Evolutionary conservation across 2,888 invertebrate species (phyloP).

Genomic region (Lobophora halterata): DNA sequence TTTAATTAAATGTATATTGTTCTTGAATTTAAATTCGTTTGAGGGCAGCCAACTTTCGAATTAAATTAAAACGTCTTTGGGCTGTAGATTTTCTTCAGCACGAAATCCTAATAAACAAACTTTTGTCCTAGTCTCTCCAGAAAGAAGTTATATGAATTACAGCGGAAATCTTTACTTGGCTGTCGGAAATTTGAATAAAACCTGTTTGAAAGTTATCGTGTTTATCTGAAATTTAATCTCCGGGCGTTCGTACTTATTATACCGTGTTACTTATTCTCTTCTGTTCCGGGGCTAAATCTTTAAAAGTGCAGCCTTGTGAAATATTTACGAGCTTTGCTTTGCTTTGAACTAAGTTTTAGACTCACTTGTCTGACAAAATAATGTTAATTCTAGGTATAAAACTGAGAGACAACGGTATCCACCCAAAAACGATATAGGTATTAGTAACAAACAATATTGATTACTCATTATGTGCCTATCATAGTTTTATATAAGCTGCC

Average conservation of each 20-base stretch:
- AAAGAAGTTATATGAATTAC: slow-evolving; percentile 17
- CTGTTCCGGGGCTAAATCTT: slow-evolving; percentile 12
- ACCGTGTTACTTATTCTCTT: too few species aligned
- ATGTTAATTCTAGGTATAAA: too few species aligned
- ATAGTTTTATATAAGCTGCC: too few species aligned
- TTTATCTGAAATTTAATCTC: slow-evolving; percentile 6
- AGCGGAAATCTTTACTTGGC: neutral
- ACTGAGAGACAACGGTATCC: too few species aligned
- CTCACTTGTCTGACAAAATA: too few species aligned
- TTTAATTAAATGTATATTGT: slow-evolving; percentile 28
- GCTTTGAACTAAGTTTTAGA: too few species aligned
- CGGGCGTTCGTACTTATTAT: too few species aligned
- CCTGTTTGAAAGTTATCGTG: slow-evolving; percentile 3
- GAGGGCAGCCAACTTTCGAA: slow-evolving; percentile 22
- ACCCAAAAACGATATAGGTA: too few species aligned
- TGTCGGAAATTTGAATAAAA: neutral
- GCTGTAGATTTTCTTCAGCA: slow-evolving; percentile 17
- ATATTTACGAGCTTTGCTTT: slow-evolving; percentile 13
- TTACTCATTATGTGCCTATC: too few species aligned
- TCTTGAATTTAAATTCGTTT: slow-evolving; percentile 21
- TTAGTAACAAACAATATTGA: too few species aligned
- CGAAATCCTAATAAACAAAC: slow-evolving; percentile 15
- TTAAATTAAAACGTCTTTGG: slow-evolving; percentile 18
- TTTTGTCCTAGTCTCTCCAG: slow-evolving; percentile 4
- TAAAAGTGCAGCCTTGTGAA: slow-evolving; percentile 20